Conservation (phyloP, 1,140 invertebrate species). For the Drosophila subpulchrella region DNA sequence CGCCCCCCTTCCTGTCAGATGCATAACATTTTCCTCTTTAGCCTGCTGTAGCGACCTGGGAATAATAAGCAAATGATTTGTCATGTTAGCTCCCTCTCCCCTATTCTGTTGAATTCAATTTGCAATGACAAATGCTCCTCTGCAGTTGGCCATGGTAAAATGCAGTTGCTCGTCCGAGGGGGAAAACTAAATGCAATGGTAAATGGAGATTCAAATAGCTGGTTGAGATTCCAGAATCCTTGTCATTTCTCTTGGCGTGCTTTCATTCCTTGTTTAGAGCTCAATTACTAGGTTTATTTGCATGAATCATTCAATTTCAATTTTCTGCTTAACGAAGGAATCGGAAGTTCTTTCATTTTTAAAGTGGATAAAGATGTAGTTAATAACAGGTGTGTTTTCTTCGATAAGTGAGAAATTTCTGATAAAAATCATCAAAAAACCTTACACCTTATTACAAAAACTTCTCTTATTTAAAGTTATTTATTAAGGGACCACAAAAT, state of each 20-base stretch:
- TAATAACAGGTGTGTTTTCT: too few relatives aligned
- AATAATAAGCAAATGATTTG: slow-evolving; percentile 77
- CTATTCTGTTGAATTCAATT: slow-evolving; percentile 34
- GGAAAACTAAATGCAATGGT: slow-evolving; percentile 13
- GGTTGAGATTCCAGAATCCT: slow-evolving; percentile 32
- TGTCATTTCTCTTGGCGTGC: slow-evolving; percentile 4
- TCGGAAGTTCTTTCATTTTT: background rate
- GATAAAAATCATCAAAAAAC: too few relatives aligned
- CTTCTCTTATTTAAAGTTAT: too few relatives aligned
- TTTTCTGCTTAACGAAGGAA: background rate
- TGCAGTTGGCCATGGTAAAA: slow-evolving; percentile 16
- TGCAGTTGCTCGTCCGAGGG: slow-evolving; percentile 9
- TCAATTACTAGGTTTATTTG: slow-evolving; percentile 36
- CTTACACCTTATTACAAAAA: too few relatives aligned
- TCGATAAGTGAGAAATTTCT: too few relatives aligned
- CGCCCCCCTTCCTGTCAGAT: slow-evolving; percentile 24
- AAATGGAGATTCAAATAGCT: slow-evolving; percentile 52
- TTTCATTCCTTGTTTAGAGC: slow-evolving; percentile 1
- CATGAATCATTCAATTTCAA: slow-evolving; percentile 20
- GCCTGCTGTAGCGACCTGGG: slow-evolving; percentile 24
- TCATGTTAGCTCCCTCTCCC: slow-evolving; percentile 53
- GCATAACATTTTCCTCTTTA: slow-evolving; percentile 23
- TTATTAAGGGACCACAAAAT: background rate
- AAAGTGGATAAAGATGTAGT: background rate
- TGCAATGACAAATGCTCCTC: slow-evolving; percentile 41